A percentile compares a stretch with the other conserved stretches of the same genome.
Evolutionary conservation across 2,797 vertebrate genomes (phyloP).

Genomic region (Halcyon leucocephala): DNA sequence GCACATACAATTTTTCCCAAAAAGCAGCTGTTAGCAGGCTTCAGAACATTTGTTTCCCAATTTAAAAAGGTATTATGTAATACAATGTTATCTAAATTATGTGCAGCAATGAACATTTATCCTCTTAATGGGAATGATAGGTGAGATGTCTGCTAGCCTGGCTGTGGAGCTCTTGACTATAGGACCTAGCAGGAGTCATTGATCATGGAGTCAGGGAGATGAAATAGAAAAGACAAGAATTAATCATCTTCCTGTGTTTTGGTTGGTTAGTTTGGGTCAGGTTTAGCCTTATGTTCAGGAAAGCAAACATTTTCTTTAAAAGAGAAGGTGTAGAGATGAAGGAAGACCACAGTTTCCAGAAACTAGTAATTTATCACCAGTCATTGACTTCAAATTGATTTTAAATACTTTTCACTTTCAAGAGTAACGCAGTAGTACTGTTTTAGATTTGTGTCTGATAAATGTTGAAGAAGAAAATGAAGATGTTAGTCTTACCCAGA

Average conservation of each 20-base stretch:
- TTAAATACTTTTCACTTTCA: not conserved
- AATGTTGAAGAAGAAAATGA: not conserved
- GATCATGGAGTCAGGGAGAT: not conserved
- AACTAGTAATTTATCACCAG: not conserved
- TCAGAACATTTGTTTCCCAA: not conserved
- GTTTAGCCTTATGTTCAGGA: not conserved
- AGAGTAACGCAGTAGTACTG: not conserved
- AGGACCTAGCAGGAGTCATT: not conserved
- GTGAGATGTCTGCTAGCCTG: not conserved
- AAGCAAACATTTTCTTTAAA: not conserved
- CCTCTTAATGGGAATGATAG: not conserved
- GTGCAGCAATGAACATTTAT: not conserved
- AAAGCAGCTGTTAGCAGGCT: not conserved
- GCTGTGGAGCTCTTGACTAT: rapidly evolving
- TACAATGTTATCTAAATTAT: not conserved
- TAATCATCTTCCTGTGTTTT: not conserved
- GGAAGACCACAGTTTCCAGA: not conserved
- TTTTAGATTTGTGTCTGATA: not conserved
- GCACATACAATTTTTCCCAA: not conserved
- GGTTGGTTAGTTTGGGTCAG: not conserved
- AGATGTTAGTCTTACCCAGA: not conserved
- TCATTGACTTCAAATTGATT: not conserved
- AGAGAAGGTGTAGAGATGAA: not conserved
- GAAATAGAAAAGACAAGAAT: not conserved
- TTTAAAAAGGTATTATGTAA: not conserved